phyloP scores from a whole-genome alignment of 1,140 invertebrate genomes.

The Platorchestia sp. region DNA sequence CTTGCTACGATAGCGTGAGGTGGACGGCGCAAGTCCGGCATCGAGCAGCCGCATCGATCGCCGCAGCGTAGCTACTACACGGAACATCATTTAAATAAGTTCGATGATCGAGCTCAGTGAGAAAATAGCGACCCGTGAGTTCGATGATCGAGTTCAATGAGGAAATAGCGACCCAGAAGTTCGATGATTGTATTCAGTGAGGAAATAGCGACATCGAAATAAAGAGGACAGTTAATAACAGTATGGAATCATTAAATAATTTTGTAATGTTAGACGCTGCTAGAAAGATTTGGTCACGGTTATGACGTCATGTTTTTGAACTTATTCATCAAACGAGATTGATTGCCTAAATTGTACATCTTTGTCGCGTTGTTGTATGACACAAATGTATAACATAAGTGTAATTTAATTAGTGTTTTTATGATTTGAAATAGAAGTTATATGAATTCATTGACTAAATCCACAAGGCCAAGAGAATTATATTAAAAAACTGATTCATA shows the following conservation, averaged over 20 bases:
- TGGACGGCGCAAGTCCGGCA: background rate
- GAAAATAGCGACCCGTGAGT: background rate
- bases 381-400: too few species aligned
- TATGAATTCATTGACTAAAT: too few species aligned
- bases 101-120: background rate
- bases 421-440: too few species aligned
- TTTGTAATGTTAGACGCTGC: too few species aligned
- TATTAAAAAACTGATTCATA: too few species aligned
- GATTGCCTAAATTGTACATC: too few species aligned
- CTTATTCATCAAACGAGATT: too few species aligned
- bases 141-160: background rate
- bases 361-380: too few species aligned
- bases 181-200: background rate
- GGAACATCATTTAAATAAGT: background rate
- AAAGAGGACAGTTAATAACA: background rate
- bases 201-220: background rate
- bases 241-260: background rate
- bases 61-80: background rate
- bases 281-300: too few species aligned
- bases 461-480: too few species aligned
- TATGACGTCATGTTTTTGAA: too few species aligned
- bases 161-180: background rate
- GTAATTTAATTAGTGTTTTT: too few species aligned
- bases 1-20: background rate
- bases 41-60: background rate